These are phyloP conservation scores for Bombus waltoni DNA, from an alignment of 1,140 invertebrate species.

Conservation along the genomic window DNA sequence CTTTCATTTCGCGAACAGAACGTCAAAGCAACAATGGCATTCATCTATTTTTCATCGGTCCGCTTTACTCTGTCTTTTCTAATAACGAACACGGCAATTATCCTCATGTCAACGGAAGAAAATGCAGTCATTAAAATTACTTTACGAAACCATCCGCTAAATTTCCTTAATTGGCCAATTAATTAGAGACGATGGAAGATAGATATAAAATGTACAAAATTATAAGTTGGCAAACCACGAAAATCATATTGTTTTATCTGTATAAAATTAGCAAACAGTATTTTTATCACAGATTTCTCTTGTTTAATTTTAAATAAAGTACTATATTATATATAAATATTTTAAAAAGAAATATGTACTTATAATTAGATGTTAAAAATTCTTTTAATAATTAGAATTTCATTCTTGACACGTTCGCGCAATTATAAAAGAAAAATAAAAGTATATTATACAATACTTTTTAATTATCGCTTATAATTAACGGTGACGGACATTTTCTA, in stretches of 20 bases:
- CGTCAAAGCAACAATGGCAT: constrained; percentile 14
- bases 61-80: neutral
- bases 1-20: neutral
- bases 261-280: neutral
- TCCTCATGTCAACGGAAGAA: neutral
- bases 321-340: neutral
- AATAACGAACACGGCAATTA: constrained; percentile 30
- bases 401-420: neutral
- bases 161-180: constrained; percentile 28
- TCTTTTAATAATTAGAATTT: neutral
- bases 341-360: neutral
- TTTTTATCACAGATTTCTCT: neutral
- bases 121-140: neutral
- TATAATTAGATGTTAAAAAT: neutral
- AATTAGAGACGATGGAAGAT: neutral
- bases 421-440: neutral
- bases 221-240: no score
- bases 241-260: neutral
- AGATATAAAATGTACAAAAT: neutral
- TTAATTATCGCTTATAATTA: neutral
- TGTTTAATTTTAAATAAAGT: neutral
- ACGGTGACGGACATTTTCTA: neutral
- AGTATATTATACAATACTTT: neutral
- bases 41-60: constrained; percentile 25
- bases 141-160: neutral